Percentiles rank a stretch among this genome's conserved stretches.
phyloP scores from a whole-genome alignment of 1,140 invertebrate genomes.

The Drosophila navojoa region DNA sequence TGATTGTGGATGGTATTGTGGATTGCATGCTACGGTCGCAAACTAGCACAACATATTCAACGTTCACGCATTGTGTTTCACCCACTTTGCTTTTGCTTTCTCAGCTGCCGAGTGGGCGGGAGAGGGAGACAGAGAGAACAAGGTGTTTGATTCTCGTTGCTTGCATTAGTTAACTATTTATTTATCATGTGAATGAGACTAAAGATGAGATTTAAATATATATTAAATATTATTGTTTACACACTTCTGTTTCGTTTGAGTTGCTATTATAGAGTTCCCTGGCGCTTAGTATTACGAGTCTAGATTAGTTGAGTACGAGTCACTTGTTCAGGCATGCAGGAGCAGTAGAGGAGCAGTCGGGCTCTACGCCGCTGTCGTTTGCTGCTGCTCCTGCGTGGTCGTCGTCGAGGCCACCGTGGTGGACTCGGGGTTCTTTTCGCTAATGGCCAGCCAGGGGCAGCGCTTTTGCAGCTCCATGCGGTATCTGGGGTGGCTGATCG shows the following conservation, averaged over 20 bases:
- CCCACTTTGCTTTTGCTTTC: constrained; percentile 25
- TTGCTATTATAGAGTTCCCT: constrained; percentile 51
- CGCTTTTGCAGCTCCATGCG: constrained; percentile 87
- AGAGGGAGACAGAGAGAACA: background rate
- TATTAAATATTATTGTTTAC: constrained; percentile 16
- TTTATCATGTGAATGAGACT: constrained; percentile 25
- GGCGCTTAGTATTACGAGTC: constrained; percentile 58
- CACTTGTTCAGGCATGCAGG: background rate
- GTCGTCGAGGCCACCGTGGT: constrained; percentile 78
- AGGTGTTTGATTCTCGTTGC: constrained; percentile 19
- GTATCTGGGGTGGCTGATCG: constrained; percentile 95
- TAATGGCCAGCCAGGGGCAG: constrained; percentile 87
- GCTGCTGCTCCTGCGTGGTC: constrained; percentile 81
- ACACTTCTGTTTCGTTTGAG: constrained; percentile 18
- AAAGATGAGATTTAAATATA: constrained; percentile 47
- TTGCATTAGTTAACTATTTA: constrained; percentile 64
- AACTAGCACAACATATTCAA: constrained; percentile 60
- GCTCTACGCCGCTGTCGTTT: constrained; percentile 78
- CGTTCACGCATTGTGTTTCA: constrained; percentile 24
- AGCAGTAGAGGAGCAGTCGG: constrained; percentile 45
- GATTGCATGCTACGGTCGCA: constrained; percentile 21
- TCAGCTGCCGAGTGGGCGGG: background rate
- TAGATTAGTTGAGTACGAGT: constrained; percentile 4
- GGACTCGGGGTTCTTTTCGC: constrained; percentile 85
- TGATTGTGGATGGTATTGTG: constrained; percentile 63